phyloP scores from a whole-genome alignment of 2,888 invertebrate genomes.

The Lithosia quadra region DNA sequence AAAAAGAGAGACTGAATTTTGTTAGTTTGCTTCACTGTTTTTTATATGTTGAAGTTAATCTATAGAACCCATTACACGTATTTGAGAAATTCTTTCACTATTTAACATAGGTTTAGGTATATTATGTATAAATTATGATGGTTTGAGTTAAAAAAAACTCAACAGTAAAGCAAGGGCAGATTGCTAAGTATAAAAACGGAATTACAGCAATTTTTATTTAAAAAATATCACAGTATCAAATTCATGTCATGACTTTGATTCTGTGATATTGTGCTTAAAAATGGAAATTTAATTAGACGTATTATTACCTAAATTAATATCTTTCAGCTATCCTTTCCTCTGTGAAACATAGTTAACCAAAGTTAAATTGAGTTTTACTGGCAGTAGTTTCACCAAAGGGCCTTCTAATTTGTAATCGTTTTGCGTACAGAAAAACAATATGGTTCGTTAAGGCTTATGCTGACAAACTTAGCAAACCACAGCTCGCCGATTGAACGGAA shows the following conservation, averaged over 20 bases:
- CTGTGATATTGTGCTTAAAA: too few species aligned
- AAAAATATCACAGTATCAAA: neutral
- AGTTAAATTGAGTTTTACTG: slow-evolving; percentile 44
- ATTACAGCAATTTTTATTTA: neutral
- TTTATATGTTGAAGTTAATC: too few species aligned
- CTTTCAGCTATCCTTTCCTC: neutral
- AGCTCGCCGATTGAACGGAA: slow-evolving; percentile 31
- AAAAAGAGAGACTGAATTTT: too few species aligned
- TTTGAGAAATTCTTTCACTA: too few species aligned
- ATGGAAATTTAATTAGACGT: neutral
- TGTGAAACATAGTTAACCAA: slow-evolving; percentile 31
- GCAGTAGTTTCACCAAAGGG: slow-evolving; percentile 38
- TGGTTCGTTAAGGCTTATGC: slow-evolving; percentile 42
- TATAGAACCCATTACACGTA: too few species aligned
- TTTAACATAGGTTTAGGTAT: too few species aligned
- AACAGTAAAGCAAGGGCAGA: too few species aligned
- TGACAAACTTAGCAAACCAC: slow-evolving; percentile 35
- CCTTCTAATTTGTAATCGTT: slow-evolving; percentile 41
- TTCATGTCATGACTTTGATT: too few species aligned
- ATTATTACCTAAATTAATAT: neutral
- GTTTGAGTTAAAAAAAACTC: too few species aligned
- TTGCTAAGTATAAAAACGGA: too few species aligned
- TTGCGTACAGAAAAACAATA: slow-evolving; percentile 45
- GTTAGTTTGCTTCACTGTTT: too few species aligned
- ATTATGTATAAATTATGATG: too few species aligned